phyloP scores from a whole-genome alignment of 2,797 vertebrate species.

The Pangasius larnaudii region DNA sequence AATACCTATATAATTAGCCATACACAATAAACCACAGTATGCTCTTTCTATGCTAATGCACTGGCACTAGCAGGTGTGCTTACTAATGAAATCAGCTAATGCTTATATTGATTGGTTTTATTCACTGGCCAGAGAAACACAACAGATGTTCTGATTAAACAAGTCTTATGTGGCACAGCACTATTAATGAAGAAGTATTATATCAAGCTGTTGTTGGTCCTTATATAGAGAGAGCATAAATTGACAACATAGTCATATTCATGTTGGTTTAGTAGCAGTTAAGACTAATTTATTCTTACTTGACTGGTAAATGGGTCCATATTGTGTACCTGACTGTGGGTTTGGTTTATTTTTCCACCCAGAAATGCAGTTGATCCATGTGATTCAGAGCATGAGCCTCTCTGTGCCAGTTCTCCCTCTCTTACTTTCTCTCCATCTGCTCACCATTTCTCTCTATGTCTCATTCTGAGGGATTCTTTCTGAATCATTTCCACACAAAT shows the following conservation, averaged over 20 bases:
- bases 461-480: conserved; percentile 22
- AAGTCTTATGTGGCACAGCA: conserved; percentile 38
- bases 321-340: conserved; percentile 31
- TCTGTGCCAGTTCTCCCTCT: conserved; percentile 35
- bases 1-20: not conserved
- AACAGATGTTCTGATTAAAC: conserved; percentile 47
- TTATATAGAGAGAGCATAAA: conserved; percentile 34
- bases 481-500: conserved; percentile 23
- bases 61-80: conserved; percentile 19
- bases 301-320: not conserved
- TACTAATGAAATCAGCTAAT: conserved; percentile 34
- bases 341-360: conserved; percentile 38
- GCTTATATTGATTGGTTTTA: conserved; percentile 32
- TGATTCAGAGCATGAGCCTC: conserved; percentile 39
- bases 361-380: conserved; percentile 35
- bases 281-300: conserved; percentile 48
- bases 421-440: conserved; percentile 39
- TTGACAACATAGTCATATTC: conserved; percentile 47
- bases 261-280: conserved; percentile 31
- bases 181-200: conserved; percentile 29
- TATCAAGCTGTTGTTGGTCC: conserved; percentile 18
- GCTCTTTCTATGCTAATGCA: conserved; percentile 5
- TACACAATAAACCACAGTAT: conserved; percentile 2
- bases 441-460: conserved; percentile 22
- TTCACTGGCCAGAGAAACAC: conserved; percentile 29